Evolutionary conservation across 2,888 invertebrate genomes (phyloP), one percentile per base, ranked within the genome.

Genomic region (Cantharis flavilabris): DNA sequence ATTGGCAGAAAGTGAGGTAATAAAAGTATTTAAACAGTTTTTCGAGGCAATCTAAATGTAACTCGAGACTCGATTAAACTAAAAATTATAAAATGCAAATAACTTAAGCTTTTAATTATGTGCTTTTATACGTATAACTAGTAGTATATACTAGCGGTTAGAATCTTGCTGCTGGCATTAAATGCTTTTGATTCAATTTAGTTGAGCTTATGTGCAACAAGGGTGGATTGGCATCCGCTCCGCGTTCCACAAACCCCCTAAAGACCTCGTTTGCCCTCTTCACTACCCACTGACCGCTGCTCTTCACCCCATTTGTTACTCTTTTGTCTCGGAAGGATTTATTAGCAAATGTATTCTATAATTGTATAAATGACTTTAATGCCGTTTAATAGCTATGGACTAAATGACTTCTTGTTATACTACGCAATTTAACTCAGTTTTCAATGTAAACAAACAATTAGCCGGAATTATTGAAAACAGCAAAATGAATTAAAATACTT

Each of bases 171-270:
- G 81, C 81, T 79, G 82, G 86, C 79, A 86, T 86, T 86, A 86
- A 85, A 84, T 81, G 85, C 84, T 86, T 86, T 84, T 84, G 84
- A 86, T 86, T 86, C 86, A 86, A 86, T 86, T 86, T 85, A 83
- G 83, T 83, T 82, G 83, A 85, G 86, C 84, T 86, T 86, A 85
- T 80, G 82, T 81, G 83, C 84, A 83, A 83, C 84, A 84, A 83
- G 83, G 84, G 84, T 82, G 81, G 82, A 81, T 83, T 82, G 80
- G 80, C 73, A 79, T 76, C 67, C 72, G 71, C 65, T 75, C 18
- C 79, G 76, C 76, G 75, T 75, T 76, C 79, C 72, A 69, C 76
- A 78, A 78, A 78, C 78, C 80, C 80, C 77, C 76, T 30, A 79
- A 79, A 79, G 76, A 79, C 76, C 75, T 79, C 75, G 76, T 77